phyloP scores from a whole-genome alignment of 2,113 vertebrate species.

The Actenoides hombroni region DNA sequence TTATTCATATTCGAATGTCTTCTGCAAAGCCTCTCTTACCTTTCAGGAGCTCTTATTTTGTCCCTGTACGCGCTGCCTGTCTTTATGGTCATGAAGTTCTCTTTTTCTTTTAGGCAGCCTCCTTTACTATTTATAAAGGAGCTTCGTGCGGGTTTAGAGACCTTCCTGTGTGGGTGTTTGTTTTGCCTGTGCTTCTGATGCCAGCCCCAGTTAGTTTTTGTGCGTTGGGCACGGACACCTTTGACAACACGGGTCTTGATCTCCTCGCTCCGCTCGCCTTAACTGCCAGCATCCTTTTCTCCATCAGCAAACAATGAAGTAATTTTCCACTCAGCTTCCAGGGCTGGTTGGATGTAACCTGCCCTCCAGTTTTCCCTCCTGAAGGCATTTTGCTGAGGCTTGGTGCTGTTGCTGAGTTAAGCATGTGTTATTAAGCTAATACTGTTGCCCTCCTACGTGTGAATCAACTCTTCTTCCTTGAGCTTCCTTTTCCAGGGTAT shows the following conservation, averaged over 20 bases:
- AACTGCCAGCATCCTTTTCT: not conserved
- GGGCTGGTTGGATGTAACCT: not conserved
- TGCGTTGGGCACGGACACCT: not conserved
- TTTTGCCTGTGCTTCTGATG: not conserved
- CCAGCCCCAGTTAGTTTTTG: not conserved
- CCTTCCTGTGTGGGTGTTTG: not conserved
- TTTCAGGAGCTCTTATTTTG: not conserved
- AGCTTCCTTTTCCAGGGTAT: not conserved
- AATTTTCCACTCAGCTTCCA: not conserved
- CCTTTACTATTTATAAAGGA: not conserved
- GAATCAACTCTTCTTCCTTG: not conserved
- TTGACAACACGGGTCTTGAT: not conserved
- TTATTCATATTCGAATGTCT: not conserved
- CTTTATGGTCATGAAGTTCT: not conserved
- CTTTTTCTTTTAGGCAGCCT: not conserved
- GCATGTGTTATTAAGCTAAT: not conserved
- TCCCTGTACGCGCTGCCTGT: rapidly evolving
- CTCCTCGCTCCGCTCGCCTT: not conserved
- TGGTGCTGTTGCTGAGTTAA: not conserved
- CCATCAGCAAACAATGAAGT: not conserved
- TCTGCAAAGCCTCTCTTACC: not conserved
- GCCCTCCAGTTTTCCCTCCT: not conserved
- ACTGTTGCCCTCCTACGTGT: not conserved
- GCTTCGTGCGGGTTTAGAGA: not conserved
- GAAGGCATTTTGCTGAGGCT: not conserved